Conservation (phyloP, 2,797 vertebrate species). For the Sebastes reedi region DNA sequence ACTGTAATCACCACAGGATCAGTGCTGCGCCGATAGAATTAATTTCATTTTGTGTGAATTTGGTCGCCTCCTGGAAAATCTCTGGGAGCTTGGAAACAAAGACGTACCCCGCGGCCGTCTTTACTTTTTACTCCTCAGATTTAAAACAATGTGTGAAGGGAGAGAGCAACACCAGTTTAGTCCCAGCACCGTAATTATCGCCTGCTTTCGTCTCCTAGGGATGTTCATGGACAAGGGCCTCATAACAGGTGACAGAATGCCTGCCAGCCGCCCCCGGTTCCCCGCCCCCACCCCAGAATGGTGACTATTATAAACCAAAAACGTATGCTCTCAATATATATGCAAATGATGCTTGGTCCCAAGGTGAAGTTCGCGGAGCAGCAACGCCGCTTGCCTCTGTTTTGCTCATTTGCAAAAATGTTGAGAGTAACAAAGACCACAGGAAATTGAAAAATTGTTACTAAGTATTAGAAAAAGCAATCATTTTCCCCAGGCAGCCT, state of each 20-base stretch:
- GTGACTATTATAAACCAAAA: conserved; percentile 88
- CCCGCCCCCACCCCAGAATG: conserved; percentile 74
- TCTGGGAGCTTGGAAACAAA: conserved; percentile 48
- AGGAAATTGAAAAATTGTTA: conserved; percentile 87
- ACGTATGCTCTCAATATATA: conserved; percentile 93
- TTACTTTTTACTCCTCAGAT: conserved; percentile 60
- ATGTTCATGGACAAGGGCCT: conserved; percentile 81
- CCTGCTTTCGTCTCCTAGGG: conserved; percentile 79
- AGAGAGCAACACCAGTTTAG: conserved; percentile 76
- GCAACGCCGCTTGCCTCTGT: conserved; percentile 78
- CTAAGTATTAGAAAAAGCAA: conserved; percentile 86
- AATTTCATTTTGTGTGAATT: conserved; percentile 63
- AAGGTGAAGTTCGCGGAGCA: conserved; percentile 83
- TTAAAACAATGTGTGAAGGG: conserved; percentile 66
- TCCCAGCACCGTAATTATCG: conserved; percentile 81
- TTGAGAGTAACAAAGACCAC: conserved; percentile 83
- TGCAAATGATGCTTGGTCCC: conserved; percentile 87
- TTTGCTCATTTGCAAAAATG: conserved; percentile 87
- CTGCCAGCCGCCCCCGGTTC: conserved; percentile 76
- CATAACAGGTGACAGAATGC: conserved; percentile 84
- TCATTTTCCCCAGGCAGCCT: conserved; percentile 82
- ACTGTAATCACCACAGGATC: conserved; percentile 71
- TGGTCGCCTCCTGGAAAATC: conserved; percentile 38
- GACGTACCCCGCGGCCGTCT: conserved; percentile 38
- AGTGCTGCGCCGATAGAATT: conserved; percentile 49